phyloP scores from a whole-genome alignment of 1,140 invertebrate genomes.

The Muscidifurax raptorellus region DNA sequence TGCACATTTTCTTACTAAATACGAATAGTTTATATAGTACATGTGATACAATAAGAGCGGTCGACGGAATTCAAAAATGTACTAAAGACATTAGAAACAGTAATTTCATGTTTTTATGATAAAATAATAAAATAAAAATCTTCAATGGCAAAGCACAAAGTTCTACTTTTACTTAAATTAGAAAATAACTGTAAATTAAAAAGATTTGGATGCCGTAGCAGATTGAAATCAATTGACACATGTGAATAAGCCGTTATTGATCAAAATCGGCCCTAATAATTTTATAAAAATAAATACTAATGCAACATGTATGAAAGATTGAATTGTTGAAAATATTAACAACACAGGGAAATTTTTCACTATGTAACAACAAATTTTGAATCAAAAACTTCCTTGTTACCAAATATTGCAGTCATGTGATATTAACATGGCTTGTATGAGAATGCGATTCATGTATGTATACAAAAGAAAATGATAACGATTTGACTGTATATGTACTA shows the following conservation, averaged over 20 bases:
- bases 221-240: slow-evolving; percentile 13
- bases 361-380: slow-evolving; percentile 26
- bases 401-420: slow-evolving; percentile 37
- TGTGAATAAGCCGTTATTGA: not conserved
- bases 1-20: slow-evolving; percentile 45
- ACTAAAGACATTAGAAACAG: slow-evolving; percentile 44
- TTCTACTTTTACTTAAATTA: slow-evolving; percentile 35
- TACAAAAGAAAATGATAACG: slow-evolving; percentile 20
- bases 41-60: slow-evolving; percentile 42
- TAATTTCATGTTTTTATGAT: slow-evolving; percentile 50
- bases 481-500: slow-evolving; percentile 45
- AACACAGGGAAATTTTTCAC: slow-evolving; percentile 33
- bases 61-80: slow-evolving; percentile 30
- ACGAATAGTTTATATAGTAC: slow-evolving; percentile 49
- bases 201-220: slow-evolving; percentile 11
- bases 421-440: slow-evolving; percentile 34
- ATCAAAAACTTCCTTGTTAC: slow-evolving; percentile 46
- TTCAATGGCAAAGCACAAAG: slow-evolving; percentile 19
- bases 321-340: slow-evolving; percentile 22
- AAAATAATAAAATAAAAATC: slow-evolving; percentile 25
- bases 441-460: slow-evolving; percentile 33
- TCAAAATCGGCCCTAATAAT: slow-evolving; percentile 21
- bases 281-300: slow-evolving; percentile 30
- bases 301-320: not conserved
- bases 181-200: slow-evolving; percentile 41